Base-by-base conservation (phyloP, 2,888 invertebrate species). In the Epiperipatus broadwayi region DNA sequence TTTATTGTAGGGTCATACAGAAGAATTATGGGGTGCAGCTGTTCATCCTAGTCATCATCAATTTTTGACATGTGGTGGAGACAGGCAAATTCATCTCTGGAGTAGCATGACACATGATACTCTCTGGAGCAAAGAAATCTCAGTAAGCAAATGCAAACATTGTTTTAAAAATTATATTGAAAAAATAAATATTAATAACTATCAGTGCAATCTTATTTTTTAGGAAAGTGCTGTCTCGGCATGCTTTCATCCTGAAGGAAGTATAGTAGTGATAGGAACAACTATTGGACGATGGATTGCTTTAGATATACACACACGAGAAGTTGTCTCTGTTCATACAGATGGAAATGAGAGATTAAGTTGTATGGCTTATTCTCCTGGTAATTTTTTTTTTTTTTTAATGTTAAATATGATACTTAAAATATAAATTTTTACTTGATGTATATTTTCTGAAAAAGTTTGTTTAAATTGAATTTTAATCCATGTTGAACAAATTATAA, bases 111-210 rank as follows among this genome's bases (percentile, higher is more conserved):
- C 79, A 27, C 80, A 80, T 55, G 74, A 77, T 36, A 77, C 80
- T 20, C 74, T 87, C 16, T 87, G 87, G 87, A 78, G 76, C 56
- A 80, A 81, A 61, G 83, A 84, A 53, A 75, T 85, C 45, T 76
- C 77, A 39, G 66, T 65, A 52, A 53, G 56, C 47, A n/a, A n/a
- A n/a, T n/a, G n/a, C n/a, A n/a, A n/a, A n/a, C n/a, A 10, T 14
- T 15, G 40, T 12, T 32, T 14, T 5, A 10, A 25, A 5, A 7
- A 21, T n/a, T n/a, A n/a, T n/a, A n/a, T n/a, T n/a, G n/a, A n/a
- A n/a, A n/a, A n/a, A n/a, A n/a, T n/a, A n/a, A n/a, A n/a, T n/a
- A n/a, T n/a, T n/a, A n/a, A n/a, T n/a, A n/a, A n/a, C n/a, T n/a
- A n/a, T n/a, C n/a, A n/a, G n/a, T n/a, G n/a, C n/a, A n/a, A n/a